Conservation (phyloP, 2,888 invertebrate genomes). For the Pomacea canaliculata region DNA sequence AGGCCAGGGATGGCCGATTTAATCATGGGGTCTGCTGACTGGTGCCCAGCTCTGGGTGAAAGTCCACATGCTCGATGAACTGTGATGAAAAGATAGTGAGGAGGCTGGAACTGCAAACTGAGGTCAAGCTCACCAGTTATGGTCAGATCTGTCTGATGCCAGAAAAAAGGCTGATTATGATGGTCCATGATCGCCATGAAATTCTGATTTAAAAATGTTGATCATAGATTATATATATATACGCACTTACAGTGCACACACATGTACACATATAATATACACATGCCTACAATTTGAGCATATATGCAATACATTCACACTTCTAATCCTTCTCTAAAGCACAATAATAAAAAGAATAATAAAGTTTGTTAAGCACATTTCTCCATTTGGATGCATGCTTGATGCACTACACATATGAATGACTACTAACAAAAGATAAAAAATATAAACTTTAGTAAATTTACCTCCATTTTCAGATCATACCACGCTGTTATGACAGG, state of each 20-base stretch:
- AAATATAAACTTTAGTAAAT: conserved; percentile 2
- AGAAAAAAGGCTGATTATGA: conserved; percentile 1
- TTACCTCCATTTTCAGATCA: conserved; percentile 60
- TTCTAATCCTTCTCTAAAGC: not conserved
- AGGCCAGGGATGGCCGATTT: conserved; percentile 60
- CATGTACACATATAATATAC: too few relatives aligned
- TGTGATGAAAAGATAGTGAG: conserved; percentile 54
- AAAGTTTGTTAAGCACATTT: not conserved
- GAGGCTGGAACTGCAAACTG: conserved; percentile 47
- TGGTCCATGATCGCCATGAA: not conserved
- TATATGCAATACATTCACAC: not conserved
- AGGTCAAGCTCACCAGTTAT: conserved; percentile 60
- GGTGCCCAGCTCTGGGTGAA: conserved; percentile 45
- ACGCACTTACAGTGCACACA: too few relatives aligned
- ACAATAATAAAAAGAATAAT: not conserved
- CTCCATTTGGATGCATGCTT: too few relatives aligned
- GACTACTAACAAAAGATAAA: not conserved
- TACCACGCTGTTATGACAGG: conserved; percentile 60
- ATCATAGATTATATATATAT: too few relatives aligned
- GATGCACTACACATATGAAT: too few relatives aligned
- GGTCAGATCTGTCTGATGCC: conserved; percentile 58
- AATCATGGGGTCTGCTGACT: conserved; percentile 55
- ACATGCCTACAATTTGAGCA: too few relatives aligned
- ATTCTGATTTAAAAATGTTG: too few relatives aligned
- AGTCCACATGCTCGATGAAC: conserved; percentile 53